Conservation (phyloP, 2,888 invertebrate genomes). For the Ptilodon capucinus region DNA sequence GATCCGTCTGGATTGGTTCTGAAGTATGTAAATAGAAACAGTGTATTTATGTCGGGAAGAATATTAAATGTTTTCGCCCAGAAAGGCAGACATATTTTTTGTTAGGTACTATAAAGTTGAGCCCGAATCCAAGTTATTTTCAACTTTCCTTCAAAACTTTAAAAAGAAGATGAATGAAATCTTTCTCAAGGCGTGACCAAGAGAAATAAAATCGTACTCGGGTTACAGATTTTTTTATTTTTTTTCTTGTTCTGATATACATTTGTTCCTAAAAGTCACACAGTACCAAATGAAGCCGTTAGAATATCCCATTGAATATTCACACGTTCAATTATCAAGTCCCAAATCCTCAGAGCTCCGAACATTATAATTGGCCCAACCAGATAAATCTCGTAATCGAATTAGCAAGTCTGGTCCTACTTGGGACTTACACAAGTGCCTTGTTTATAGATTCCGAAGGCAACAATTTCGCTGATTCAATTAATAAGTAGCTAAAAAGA, state of each 20-base stretch:
- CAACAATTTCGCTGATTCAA: constrained; percentile 16
- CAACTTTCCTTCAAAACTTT: too few relatives aligned
- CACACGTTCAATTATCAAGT: neutral
- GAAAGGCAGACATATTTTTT: too few relatives aligned
- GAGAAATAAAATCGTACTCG: too few relatives aligned
- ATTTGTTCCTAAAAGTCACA: neutral
- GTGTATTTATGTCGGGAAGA: neutral
- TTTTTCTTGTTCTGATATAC: neutral
- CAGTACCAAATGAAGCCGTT: too few relatives aligned
- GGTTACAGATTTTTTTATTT: too few relatives aligned
- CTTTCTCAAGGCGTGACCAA: too few relatives aligned
- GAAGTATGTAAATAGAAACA: neutral
- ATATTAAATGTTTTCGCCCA: neutral
- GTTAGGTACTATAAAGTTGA: too few relatives aligned
- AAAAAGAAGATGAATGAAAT: too few relatives aligned
- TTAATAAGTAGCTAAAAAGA: constrained; percentile 2
- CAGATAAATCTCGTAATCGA: constrained; percentile 18
- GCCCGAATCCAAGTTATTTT: too few relatives aligned
- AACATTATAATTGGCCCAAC: neutral
- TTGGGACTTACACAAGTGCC: constrained; percentile 21
- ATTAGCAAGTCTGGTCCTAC: constrained; percentile 15
- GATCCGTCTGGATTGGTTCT: neutral
- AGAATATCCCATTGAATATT: neutral
- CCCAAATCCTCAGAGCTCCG: neutral
- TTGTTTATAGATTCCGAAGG: constrained; percentile 21